These are phyloP conservation scores for Teleogryllus occipitalis DNA, from an alignment of 1,140 invertebrate species.

Conservation along the genomic window DNA sequence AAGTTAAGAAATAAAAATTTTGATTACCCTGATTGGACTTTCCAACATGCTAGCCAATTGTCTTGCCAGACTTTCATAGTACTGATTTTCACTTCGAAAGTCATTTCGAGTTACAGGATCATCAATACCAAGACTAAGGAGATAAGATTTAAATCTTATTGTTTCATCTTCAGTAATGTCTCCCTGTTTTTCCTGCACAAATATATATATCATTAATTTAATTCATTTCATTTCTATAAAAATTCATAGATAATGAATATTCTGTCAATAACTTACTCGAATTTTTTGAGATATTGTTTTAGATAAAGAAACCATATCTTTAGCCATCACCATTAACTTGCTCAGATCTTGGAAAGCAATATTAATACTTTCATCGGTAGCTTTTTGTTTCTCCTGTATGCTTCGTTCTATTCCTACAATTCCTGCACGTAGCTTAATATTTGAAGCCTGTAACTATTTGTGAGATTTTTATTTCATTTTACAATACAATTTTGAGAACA, in stretches of 20 bases:
- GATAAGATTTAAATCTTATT: conserved; percentile 87
- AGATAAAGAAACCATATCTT: conserved; percentile 92
- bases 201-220: conserved; percentile 14
- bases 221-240: not conserved
- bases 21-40: conserved; percentile 65
- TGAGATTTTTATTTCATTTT: not conserved
- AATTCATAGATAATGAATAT: not conserved
- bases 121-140: conserved; percentile 93
- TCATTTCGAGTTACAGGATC: conserved; percentile 91
- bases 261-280: conserved; percentile 46
- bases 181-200: conserved; percentile 78
- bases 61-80: conserved; percentile 77
- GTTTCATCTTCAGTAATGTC: conserved; percentile 97
- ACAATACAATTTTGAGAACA: not conserved
- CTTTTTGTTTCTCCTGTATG: conserved; percentile 80
- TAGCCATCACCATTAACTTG: conserved; percentile 91
- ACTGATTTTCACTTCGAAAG: conserved; percentile 78
- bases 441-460: conserved; percentile 15
- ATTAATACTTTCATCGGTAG: conserved; percentile 83
- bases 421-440: conserved; percentile 67
- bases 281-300: conserved; percentile 91
- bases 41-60: conserved; percentile 78
- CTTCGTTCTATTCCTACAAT: conserved; percentile 94
- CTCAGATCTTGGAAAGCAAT: conserved; percentile 92
- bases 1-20: no score